Evolutionary conservation across 1,140 invertebrate genomes (phyloP), one percentile per base, ranked within the genome.

Genomic region (Aphaenogaster rudis): DNA sequence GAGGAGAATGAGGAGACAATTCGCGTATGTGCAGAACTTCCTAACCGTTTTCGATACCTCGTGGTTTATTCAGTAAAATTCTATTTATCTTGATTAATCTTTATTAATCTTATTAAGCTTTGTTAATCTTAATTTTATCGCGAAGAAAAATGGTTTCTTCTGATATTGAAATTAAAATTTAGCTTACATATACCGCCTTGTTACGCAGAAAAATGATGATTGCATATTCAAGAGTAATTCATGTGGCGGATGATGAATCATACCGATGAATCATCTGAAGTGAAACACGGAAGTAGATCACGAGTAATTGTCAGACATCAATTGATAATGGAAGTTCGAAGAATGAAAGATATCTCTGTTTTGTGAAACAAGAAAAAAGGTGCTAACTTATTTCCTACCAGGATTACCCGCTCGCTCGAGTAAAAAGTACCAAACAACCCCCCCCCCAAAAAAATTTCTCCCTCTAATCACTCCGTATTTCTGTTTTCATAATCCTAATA

Each of bases 251-350:
- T 72, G 66, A 81, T 59, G 28, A 28, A 28, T 81, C 79, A 81
- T 42, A 82, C 36, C 1, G 50, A 57, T 71, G 66, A 81, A 71
- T 81, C 66, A 69, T 45, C 3, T 33, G 9, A 48, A 57, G 42
- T 33, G 21, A 78, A 64, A 64, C n/a, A 61, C 28, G 74, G 57
- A 78, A 69, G 21, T 33, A 57, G n/a, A 81, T 71, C 21, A 57
- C 78, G n/a, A 81, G 28, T 36, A 15, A 80, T 67, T 28, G 45
- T 61, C 33, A 28, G 45, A 48, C 33, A 50, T 17, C 57, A 9
- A 48, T 64, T 64, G 45, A 36, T 28, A 61, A 48, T n/a, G 9
- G 8, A 79, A 63, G 8, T 33, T 48, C 42, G 17, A 36, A 64
- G 42, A 15, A 54, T 13, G 2, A 71, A n/a, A 13, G 13, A 48